phyloP scores from a whole-genome alignment of 2,888 invertebrate species.

The Andrena hattorfiana region DNA sequence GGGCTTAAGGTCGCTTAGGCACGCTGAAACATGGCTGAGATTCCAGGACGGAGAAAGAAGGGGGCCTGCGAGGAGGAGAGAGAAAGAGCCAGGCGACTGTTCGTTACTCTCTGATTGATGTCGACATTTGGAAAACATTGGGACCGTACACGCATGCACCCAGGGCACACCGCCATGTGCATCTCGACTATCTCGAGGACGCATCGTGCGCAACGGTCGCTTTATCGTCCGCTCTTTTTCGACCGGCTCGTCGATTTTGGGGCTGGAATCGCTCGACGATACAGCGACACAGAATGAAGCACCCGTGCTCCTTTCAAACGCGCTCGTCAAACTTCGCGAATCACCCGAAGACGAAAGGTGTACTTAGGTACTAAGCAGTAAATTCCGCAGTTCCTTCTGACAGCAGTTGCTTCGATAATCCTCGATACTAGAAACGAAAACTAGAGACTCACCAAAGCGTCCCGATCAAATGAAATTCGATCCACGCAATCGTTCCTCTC shows the following conservation, averaged over 20 bases:
- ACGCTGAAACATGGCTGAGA: constrained; percentile 63
- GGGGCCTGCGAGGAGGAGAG: neutral
- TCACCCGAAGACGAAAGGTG: too few species aligned
- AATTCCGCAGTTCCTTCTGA: too few species aligned
- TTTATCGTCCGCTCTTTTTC: constrained; percentile 44
- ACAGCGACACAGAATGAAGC: neutral
- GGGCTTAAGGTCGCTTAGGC: constrained; percentile 38
- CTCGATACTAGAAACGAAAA: too few species aligned
- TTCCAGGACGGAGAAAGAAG: constrained; percentile 52
- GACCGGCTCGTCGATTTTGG: constrained; percentile 42
- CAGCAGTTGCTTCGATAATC: too few species aligned
- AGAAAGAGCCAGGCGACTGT: constrained; percentile 43
- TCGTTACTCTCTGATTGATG: constrained; percentile 75
- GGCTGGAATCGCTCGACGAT: constrained; percentile 5
- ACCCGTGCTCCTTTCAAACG: too few species aligned
- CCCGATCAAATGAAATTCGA: constrained; percentile 5
- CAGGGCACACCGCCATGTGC: constrained; percentile 56
- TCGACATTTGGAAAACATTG: constrained; percentile 86
- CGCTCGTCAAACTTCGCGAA: too few species aligned
- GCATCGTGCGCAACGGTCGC: constrained; percentile 45
- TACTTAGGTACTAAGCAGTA: too few species aligned
- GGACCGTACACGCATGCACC: constrained; percentile 49
- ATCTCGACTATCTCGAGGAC: constrained; percentile 46
- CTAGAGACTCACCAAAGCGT: neutral
- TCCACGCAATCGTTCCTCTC: constrained; percentile 12